Evolutionary conservation across 2,113 vertebrate genomes (phyloP), one percentile per base, ranked within the genome.

Genomic region (Apteryx mantelli): DNA sequence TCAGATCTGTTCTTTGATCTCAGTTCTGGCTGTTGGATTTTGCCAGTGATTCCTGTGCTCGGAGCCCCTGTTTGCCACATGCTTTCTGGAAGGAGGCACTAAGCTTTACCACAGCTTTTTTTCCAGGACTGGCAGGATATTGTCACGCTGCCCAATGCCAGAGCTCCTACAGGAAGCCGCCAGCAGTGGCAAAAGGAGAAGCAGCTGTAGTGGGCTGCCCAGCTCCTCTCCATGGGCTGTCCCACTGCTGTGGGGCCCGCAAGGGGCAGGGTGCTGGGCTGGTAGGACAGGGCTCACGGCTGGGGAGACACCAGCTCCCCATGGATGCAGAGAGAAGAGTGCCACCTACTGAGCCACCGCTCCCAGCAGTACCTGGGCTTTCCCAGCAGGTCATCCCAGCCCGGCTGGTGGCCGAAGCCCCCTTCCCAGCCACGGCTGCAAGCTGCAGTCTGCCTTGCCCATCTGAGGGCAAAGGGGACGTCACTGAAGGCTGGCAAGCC

Each of bases 331-430:
- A 60, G 56, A 60, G 56, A 60, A 60, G 56, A 95, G 92, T 97
- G 95, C 96, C 96, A 95, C 92, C 96, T 97, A 93, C 95, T 97
- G 96, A 97, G 93, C 48, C 94, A 86, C 89, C 0, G 2, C 79
- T 89, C 65, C 91, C 3, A 0, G 63, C 81, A 65, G 77, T 81
- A 63, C 64, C 58, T 0, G 9, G 68, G 71, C 16, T 65, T 78
- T 65, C 26, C 63, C 2, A 0, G 28, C 53, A 61, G 30, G 32
- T 79, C 68, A 61, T 13, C 18, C 38, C 7, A 28, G 22, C 75
- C 34, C 75, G 24, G 42, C 70, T 84, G 73, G 81, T 69, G 53
- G 82, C 48, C 7, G 1, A 6, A 22, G 38, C 22, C 22, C 36
- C 78, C 53, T 32, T 60, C 48, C 5, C 34, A 0, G 1, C 34